These are phyloP conservation scores for Caenorhabditis sp. DNA, from an alignment of 2,888 invertebrate species.

Conservation along the genomic window DNA sequence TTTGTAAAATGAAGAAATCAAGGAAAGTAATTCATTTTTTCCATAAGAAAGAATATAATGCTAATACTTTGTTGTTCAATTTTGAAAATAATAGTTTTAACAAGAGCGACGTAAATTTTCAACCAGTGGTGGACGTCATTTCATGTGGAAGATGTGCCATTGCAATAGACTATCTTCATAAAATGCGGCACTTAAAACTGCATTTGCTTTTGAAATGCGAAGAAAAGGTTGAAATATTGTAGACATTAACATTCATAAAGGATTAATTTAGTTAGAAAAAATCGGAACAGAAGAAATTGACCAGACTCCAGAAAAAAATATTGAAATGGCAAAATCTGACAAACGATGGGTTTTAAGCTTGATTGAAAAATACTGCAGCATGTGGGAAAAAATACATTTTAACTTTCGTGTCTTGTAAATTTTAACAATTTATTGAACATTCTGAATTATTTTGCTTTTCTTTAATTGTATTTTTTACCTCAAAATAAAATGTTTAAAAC, in stretches of 20 bases:
- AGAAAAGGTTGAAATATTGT: conserved; percentile 51
- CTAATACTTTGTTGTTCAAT: conserved; percentile 22
- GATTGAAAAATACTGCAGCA: conserved; percentile 24
- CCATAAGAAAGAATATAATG: conserved; percentile 50
- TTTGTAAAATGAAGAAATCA: conserved; percentile 56
- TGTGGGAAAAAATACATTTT: conserved; percentile 45
- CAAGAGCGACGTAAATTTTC: conserved; percentile 23
- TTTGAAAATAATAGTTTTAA: conserved; percentile 2
- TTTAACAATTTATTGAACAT: not conserved
- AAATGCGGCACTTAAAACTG: conserved; percentile 60
- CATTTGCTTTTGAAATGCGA: conserved; percentile 62
- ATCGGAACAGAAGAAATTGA: conserved; percentile 65
- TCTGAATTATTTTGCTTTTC: no score
- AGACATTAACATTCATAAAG: not conserved
- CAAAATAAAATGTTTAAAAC: no score
- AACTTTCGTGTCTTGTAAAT: conserved; percentile 29
- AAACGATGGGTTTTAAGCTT: conserved; percentile 48
- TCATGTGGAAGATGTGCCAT: conserved; percentile 64
- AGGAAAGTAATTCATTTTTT: conserved; percentile 62
- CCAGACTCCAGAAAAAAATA: conserved; percentile 49
- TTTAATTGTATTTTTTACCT: no score
- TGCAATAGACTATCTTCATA: conserved; percentile 57
- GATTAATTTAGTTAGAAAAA: conserved; percentile 61
- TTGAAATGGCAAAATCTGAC: conserved; percentile 62
- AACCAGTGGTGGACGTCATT: conserved; percentile 54